Base-by-base conservation (phyloP, 2,888 invertebrate species). In the Heliconius ismenius region DNA sequence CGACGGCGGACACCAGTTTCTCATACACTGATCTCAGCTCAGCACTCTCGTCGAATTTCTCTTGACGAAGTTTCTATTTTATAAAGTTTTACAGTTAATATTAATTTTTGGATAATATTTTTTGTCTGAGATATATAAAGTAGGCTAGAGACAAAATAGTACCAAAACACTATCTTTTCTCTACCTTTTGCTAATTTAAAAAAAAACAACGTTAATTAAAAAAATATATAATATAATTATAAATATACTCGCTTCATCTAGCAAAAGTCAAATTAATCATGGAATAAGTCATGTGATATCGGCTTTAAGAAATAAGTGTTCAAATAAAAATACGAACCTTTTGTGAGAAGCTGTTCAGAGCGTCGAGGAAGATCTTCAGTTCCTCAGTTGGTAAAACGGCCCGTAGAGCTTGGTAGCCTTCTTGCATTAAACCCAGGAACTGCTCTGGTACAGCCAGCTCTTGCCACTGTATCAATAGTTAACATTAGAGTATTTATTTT, bases 321-420 rank as follows among this genome's bases (percentile, higher is more conserved):
- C 21, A 32, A 32, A 28, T 32, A 32, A 64, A 21, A 39, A 13
- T 39, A n/a, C 28, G 24, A 87, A 96, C 96, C 95, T 96, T 96
- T 78, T 95, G 91, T 3, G 96, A 83, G 87, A 97, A 97, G 13
- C 93, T 90, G 79, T 95, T 93, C 63, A 96, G 85, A 21, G 95
- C 91, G 65, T 95, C 93, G 60, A 96, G 87, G 81, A 97, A 95
- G 26, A 95, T 94, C 78, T 92, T 95, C 7, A 95, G 86, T 85
- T 97, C 97, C 0, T 95, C 92, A 0, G 96, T 96, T 9, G 96
- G 96, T 70, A 96, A 85, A 15, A 96, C 84, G 15, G 94, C 94
- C 68, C 95, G 95, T 28, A 96, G 74, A 4, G 95, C 92, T 2
- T 90, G 90, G 79, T 95, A 93, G 0, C 95, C 81, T 78, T 96